Conservation (phyloP, 2,888 invertebrate species). For the Netelia virgata region DNA sequence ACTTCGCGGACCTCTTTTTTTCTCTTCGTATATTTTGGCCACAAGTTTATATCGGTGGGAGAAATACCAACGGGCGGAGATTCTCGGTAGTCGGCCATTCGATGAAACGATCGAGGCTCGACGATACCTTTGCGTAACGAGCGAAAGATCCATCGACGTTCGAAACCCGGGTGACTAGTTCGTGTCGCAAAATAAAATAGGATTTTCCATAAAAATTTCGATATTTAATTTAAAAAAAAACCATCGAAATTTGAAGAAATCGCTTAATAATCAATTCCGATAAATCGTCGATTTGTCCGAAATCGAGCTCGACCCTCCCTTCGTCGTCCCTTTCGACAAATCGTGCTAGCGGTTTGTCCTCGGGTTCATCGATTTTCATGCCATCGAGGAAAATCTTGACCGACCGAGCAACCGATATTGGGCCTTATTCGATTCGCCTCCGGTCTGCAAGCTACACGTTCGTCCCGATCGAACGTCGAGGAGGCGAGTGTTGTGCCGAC, state of each 20-base stretch:
- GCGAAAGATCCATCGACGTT: conserved; percentile 1
- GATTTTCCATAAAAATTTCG: background rate
- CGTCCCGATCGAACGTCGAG: conserved; percentile 43
- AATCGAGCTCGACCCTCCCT: too few species aligned
- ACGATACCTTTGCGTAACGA: conserved; percentile 11
- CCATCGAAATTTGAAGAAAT: background rate
- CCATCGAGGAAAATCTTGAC: background rate
- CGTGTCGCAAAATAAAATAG: background rate
- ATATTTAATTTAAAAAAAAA: background rate
- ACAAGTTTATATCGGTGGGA: background rate
- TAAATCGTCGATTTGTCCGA: background rate
- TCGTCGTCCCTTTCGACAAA: background rate
- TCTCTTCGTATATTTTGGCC: conserved; percentile 12
- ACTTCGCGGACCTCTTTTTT: conserved; percentile 34
- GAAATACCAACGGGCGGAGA: conserved; percentile 10
- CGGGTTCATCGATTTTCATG: conserved; percentile 19
- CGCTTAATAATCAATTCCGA: background rate
- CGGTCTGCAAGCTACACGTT: background rate
- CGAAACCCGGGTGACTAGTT: background rate
- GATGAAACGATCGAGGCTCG: conserved; percentile 10
- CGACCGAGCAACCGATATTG: background rate
- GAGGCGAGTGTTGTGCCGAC: conserved; percentile 73
- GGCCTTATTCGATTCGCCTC: background rate
- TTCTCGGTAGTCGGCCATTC: conserved; percentile 30
- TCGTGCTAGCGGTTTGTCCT: background rate